Conservation (phyloP, 2,113 vertebrate species). For the Dicerorhinus sumatrensis region DNA sequence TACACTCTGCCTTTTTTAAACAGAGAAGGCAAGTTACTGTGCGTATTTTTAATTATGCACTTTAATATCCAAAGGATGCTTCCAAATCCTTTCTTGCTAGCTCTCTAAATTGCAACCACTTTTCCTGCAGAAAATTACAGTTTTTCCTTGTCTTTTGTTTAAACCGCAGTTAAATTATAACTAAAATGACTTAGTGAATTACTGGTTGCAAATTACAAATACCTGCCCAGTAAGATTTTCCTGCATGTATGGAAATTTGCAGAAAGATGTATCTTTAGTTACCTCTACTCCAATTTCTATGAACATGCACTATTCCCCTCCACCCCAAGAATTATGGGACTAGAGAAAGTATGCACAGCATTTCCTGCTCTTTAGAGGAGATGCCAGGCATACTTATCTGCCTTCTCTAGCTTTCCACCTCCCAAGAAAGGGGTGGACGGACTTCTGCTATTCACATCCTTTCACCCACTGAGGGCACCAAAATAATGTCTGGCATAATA, state of each 20-base stretch:
- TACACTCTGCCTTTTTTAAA: not conserved
- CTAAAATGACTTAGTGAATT: conserved; percentile 52
- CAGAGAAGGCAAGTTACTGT: not conserved
- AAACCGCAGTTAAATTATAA: conserved; percentile 32
- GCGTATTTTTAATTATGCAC: not conserved
- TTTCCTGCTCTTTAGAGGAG: not conserved
- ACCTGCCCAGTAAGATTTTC: not conserved
- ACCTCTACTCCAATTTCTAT: not conserved
- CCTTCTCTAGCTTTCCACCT: not conserved
- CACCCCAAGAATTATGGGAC: not conserved
- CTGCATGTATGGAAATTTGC: not conserved
- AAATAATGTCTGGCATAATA: not conserved
- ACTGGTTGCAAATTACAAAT: conserved; percentile 46
- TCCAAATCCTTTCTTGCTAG: not conserved
- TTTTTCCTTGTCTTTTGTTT: conserved; percentile 25
- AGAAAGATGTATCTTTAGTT: not conserved
- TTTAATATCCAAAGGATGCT: not conserved
- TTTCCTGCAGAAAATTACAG: not conserved
- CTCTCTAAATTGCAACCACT: not conserved
- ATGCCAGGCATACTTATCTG: not conserved
- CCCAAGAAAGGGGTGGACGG: not conserved
- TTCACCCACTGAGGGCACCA: not conserved
- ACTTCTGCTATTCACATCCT: not conserved
- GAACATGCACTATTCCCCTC: not conserved
- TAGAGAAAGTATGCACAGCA: not conserved